Base-by-base conservation (phyloP, 2,888 invertebrate species). In the Lypha dubia region DNA sequence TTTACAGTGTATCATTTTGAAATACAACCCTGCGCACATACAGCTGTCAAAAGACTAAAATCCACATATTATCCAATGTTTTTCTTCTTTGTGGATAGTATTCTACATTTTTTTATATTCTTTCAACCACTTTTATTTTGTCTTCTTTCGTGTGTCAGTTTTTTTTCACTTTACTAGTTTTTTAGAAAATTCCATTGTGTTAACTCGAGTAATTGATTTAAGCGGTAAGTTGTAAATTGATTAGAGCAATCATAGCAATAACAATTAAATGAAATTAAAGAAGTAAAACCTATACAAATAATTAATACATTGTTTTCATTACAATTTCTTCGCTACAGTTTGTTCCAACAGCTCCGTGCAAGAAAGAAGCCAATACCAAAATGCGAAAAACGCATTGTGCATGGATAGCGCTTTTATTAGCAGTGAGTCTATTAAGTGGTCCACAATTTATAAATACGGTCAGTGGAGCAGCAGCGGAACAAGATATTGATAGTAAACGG, bases 401-500 rank as follows among this genome's bases (percentile, higher is more conserved):
- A 65, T 62, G 60, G 11, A 68, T 83, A 71, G 67, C 71, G 71
- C 75, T 82, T 56, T 62, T 82, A 75, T 53, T 79, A 79, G 82
- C 82, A 53, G 79, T 70, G 41, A 67, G 63, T 75, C 17, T 79
- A 0, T 44, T 85, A 83, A 83, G 71, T 79, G 75, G 79, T 20
- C 24, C 68, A 20, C 75, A 67, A 38, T 80, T 75, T 20, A 84
- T 80, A 76, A 81, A 74, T 63, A 77, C 76, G 41, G 84, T 77
- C 68, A 77, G 68, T 77, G 86, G 79, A 71, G 80, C 74, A 51
- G 83, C 79, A 63, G 80, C 83, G 70, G 87, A 81, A 74, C 80
- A 84, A 28, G 87, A 86, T 53, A 89, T 89, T 24, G 87, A 87
- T 49, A 91, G n/a, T n/a, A n/a, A n/a, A 91, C 71, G 91, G 89